Percentiles rank a stretch among this genome's conserved stretches.
These are phyloP conservation scores for Sebastes iracundus DNA, from an alignment of 2,797 vertebrate species.

Conservation along the genomic window DNA sequence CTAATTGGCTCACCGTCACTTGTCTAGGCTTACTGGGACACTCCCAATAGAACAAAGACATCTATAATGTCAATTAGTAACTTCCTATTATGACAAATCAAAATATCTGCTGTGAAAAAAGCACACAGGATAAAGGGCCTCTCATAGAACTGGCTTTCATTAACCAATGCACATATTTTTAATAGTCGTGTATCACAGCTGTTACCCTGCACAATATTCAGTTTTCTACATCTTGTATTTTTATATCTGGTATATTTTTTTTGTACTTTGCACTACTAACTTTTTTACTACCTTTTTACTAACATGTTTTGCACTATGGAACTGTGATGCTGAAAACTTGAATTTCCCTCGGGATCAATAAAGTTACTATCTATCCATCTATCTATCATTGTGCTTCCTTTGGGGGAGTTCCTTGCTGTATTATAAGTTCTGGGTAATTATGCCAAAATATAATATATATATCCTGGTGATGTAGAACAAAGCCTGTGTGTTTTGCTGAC, in stretches of 20 bases:
- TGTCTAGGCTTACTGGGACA: neutral
- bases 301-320: too few species aligned
- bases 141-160: neutral
- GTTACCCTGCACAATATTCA: too few species aligned
- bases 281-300: too few species aligned
- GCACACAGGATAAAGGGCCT: neutral
- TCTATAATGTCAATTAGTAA: neutral
- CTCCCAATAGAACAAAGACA: neutral
- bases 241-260: too few species aligned
- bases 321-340: too few species aligned
- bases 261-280: too few species aligned
- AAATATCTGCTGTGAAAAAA: neutral
- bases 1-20: neutral
- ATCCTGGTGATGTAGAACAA: slow-evolving; percentile 10
- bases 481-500: slow-evolving; percentile 34
- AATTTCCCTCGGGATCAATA: too few species aligned
- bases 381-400: neutral
- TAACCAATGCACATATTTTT: neutral
- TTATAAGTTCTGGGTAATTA: neutral
- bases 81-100: neutral
- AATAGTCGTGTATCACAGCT: too few species aligned
- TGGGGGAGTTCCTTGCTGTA: neutral
- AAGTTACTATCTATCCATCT: too few species aligned
- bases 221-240: too few species aligned
- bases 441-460: neutral